phyloP scores from a whole-genome alignment of 2,888 invertebrate genomes.

The Epinotia demarniana region DNA sequence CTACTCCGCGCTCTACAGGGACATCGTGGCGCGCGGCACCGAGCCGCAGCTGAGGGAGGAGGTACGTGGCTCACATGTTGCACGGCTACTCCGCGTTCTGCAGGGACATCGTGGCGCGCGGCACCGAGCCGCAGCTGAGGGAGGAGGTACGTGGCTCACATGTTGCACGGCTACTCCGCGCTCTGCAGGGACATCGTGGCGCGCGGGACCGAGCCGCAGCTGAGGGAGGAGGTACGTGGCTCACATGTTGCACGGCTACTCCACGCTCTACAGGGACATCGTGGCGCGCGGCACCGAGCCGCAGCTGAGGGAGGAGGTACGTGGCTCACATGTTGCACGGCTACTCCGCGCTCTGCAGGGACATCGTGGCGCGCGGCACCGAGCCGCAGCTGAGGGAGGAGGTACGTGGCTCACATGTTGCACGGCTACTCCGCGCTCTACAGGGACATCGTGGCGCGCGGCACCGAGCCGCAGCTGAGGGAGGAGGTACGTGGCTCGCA shows the following conservation, averaged over 20 bases:
- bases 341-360: conserved; percentile 89
- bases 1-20: conserved; percentile 89
- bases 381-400: conserved; percentile 88
- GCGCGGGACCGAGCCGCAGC: conserved; percentile 70
- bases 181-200: conserved; percentile 82
- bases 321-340: conserved; percentile 68
- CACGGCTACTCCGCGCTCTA: conserved; percentile 90
- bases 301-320: conserved; percentile 90
- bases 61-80: conserved; percentile 65
- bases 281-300: conserved; percentile 61
- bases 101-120: conserved; percentile 67
- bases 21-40: conserved; percentile 53
- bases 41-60: conserved; percentile 88
- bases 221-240: conserved; percentile 88
- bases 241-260: conserved; percentile 84
- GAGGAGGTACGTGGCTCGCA: conserved; percentile 85
- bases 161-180: conserved; percentile 87
- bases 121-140: conserved; percentile 82
- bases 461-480: conserved; percentile 82
- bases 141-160: conserved; percentile 85
- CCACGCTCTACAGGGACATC: conserved; percentile 86
- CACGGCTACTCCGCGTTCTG: conserved; percentile 90
- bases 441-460: conserved; percentile 67
- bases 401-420: conserved; percentile 65
- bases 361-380: conserved; percentile 53